These are phyloP conservation scores for Gryllus longicercus DNA, from an alignment of 2,888 invertebrate genomes.

Conservation along the genomic window DNA sequence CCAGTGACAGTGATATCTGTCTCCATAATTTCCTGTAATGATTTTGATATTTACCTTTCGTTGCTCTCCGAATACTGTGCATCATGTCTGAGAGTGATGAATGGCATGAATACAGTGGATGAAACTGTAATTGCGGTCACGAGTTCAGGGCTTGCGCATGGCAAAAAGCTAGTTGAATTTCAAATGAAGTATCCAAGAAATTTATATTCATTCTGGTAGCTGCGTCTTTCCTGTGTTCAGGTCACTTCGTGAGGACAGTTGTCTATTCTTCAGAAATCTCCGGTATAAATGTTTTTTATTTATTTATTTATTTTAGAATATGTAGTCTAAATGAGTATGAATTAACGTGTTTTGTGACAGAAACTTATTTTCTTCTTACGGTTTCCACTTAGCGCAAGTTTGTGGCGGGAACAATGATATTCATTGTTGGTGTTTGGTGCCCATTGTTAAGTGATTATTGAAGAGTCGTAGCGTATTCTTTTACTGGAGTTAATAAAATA, in stretches of 20 bases:
- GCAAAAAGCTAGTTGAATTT: not conserved
- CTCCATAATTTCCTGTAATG: too few relatives aligned
- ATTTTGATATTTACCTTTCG: too few relatives aligned
- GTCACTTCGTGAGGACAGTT: not conserved
- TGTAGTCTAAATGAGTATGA: too few relatives aligned
- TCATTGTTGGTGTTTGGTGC: not conserved
- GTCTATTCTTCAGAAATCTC: not conserved
- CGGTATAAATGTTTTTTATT: too few relatives aligned
- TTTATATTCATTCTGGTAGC: not conserved
- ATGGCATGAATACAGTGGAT: not conserved
- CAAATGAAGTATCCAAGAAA: not conserved
- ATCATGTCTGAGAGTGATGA: not conserved
- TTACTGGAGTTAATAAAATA: too few relatives aligned
- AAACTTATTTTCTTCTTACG: too few relatives aligned
- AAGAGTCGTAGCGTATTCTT: not conserved
- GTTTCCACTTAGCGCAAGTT: too few relatives aligned
- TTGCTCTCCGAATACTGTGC: too few relatives aligned
- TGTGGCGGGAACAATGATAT: not conserved
- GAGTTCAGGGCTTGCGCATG: conserved; percentile 17
- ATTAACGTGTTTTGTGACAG: too few relatives aligned
- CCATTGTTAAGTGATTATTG: not conserved
- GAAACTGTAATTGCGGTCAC: conserved; percentile 17
- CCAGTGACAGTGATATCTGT: too few relatives aligned
- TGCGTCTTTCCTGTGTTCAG: not conserved
- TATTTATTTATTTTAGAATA: too few relatives aligned